Evolutionary conservation across 1,140 invertebrate species (phyloP), one percentile per base, ranked within the genome.

Genomic region (Frieseomelitta varia): DNA sequence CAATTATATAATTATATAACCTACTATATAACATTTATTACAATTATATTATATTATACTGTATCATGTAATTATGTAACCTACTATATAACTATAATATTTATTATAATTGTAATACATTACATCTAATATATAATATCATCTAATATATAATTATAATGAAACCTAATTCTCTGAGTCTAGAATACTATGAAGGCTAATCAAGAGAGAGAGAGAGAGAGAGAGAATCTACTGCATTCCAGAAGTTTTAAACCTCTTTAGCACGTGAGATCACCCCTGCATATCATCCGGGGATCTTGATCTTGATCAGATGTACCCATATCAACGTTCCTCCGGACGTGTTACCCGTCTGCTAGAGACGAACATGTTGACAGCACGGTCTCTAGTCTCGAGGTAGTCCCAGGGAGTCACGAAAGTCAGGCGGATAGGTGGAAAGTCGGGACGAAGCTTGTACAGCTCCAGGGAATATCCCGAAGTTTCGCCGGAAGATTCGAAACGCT

Each of bases 401-500:
- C 56, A 0, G 55, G 55, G 67, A 53, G 65, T 27, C 11, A 4
- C 12, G 68, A 71, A 53, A 61, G 47, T 61, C 75, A 21, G 30
- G 8, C 1, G n/a, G 19, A 47, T 65, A 77, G 73, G 73, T 82
- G 21, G 73, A 24, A 77, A 77, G 81, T 77, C 51, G 15, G 24
- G 68, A 15, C n/a, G 51, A 81, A n/a, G 72, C 24, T 4, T 34
- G 1, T 14, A 0, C 47, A 47, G 80, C 80, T 74, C 73, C 19
- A 17, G 73, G 61, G 73, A 68, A 77, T 82, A 27, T 77, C 69
- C 34, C 17, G 12, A 56, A 82, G 67, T 67, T 77, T 77, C 11
- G 11, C 51, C 1, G 47, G 11, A 27, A 72, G 72, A 81, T 55
- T 61, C 2, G 30, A 30, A 68, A 68, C 30, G 53, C 4, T 4